A percentile compares a stretch with the other conserved stretches of the same genome.
These are phyloP conservation scores for Gavia stellata DNA, from an alignment of 2,113 vertebrate species.

Conservation along the genomic window DNA sequence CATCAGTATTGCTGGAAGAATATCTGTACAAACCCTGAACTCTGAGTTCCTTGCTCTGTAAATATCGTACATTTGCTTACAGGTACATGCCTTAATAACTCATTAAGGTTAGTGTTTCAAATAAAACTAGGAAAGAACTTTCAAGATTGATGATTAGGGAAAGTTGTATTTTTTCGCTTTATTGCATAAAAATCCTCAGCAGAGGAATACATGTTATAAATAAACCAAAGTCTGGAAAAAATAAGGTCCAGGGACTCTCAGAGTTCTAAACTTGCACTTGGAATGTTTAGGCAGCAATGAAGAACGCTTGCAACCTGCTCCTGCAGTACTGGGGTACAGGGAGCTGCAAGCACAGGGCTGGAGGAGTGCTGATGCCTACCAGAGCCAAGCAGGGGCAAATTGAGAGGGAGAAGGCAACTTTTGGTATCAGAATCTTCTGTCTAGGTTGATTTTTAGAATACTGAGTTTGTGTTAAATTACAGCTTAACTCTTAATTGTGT, in stretches of 20 bases:
- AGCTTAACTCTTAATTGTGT: not conserved
- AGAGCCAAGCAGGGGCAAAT: not conserved
- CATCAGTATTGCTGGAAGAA: not conserved
- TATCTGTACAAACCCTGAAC: not conserved
- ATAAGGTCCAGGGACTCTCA: not conserved
- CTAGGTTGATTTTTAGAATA: not conserved
- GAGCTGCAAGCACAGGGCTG: not conserved
- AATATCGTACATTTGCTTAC: not conserved
- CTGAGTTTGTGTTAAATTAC: not conserved
- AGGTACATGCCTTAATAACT: not conserved
- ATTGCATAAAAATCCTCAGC: not conserved
- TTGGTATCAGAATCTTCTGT: not conserved
- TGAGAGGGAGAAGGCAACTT: not conserved
- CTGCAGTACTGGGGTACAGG: not conserved
- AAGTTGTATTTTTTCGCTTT: not conserved
- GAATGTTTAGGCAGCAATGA: not conserved
- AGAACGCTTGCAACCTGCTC: not conserved
- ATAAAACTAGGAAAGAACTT: not conserved
- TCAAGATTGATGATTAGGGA: not conserved
- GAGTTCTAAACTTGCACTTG: not conserved
- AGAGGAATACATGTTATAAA: not conserved
- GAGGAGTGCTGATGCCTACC: not conserved
- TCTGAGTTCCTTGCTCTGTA: not conserved
- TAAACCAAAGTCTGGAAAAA: not conserved
- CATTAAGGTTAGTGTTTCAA: not conserved